A percentile compares a stretch with the other conserved stretches of the same genome.
phyloP scores from a whole-genome alignment of 2,797 vertebrate species.

The Typhlichthys eigenmanni region DNA sequence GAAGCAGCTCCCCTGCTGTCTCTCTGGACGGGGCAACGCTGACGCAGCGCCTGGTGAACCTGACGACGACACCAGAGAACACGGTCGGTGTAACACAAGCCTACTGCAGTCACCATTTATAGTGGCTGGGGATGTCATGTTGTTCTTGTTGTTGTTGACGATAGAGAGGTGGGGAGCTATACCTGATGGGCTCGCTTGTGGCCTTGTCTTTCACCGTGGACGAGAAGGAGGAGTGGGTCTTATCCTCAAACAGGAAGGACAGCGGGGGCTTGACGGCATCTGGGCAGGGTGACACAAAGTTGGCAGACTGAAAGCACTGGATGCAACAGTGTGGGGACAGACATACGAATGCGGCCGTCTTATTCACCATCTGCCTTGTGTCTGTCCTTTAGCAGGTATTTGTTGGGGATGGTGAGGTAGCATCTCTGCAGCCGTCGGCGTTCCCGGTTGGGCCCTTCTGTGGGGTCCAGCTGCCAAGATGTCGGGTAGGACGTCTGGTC shows the following conservation, averaged over 20 bases:
- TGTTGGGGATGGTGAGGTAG: conserved; percentile 97
- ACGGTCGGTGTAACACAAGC: background rate
- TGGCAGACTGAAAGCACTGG: conserved; percentile 22
- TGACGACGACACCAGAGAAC: conserved; percentile 53
- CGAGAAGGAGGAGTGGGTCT: conserved; percentile 95
- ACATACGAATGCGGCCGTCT: background rate
- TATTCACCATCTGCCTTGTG: conserved; percentile 87
- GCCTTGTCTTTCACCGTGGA: conserved; percentile 99
- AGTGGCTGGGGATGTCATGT: background rate
- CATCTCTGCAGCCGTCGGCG: conserved; percentile 93
- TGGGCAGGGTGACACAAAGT: conserved; percentile 47
- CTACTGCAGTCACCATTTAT: background rate
- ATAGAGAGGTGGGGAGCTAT: conserved; percentile 13
- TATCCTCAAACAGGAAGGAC: conserved; percentile 95
- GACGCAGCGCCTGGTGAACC: conserved; percentile 93
- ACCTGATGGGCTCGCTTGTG: conserved; percentile 97
- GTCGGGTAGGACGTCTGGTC: conserved; percentile 91
- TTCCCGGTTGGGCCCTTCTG: conserved; percentile 95
- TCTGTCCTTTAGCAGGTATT: conserved; percentile 93
- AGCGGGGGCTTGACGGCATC: conserved; percentile 87
- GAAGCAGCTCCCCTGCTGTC: conserved; percentile 90
- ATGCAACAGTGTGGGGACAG: background rate
- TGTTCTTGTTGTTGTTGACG: background rate
- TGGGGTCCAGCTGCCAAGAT: conserved; percentile 97
- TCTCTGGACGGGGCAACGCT: conserved; percentile 96